These are phyloP conservation scores for Plagiodera versicolora DNA, from an alignment of 2,888 invertebrate species.

Conservation along the genomic window DNA sequence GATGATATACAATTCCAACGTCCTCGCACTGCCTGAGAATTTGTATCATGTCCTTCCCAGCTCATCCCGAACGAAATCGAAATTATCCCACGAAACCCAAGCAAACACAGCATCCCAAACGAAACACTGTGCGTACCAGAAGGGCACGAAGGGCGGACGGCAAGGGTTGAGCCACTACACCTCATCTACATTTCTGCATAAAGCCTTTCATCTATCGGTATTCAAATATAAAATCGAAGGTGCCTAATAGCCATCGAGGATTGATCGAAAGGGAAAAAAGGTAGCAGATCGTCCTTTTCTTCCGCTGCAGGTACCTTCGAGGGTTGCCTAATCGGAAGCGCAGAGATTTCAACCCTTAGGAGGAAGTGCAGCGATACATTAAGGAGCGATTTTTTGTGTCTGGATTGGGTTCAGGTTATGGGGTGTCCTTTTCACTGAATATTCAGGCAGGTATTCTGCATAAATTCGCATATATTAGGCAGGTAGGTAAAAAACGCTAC, in stretches of 20 bases:
- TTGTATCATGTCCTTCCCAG: not conserved
- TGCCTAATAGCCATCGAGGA: constrained; percentile 55
- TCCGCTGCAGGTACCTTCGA: constrained; percentile 36
- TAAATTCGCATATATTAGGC: constrained; percentile 56
- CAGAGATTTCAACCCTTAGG: constrained; percentile 11
- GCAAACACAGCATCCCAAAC: constrained; percentile 40
- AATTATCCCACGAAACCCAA: constrained; percentile 53
- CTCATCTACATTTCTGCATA: constrained; percentile 55
- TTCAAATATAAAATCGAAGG: constrained; percentile 56
- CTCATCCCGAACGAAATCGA: constrained; percentile 40
- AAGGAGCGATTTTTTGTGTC: constrained; percentile 3
- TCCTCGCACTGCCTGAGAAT: not conserved
- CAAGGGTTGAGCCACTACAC: constrained; percentile 38
- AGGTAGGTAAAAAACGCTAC: constrained; percentile 54
- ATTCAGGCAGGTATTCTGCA: constrained; percentile 57
- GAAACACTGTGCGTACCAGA: constrained; percentile 7
- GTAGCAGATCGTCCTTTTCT: constrained; percentile 15
- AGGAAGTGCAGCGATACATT: constrained; percentile 24
- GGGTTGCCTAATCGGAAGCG: constrained; percentile 30
- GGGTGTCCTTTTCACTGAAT: constrained; percentile 56
- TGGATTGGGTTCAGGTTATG: constrained; percentile 11
- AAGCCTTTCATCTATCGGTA: constrained; percentile 52
- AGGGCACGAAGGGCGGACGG: too few species aligned
- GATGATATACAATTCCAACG: not conserved
- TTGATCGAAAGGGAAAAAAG: constrained; percentile 44